Percentiles rank a stretch among this genome's conserved stretches.
phyloP scores from a whole-genome alignment of 2,113 vertebrate genomes.

The Ranitomeya variabilis region DNA sequence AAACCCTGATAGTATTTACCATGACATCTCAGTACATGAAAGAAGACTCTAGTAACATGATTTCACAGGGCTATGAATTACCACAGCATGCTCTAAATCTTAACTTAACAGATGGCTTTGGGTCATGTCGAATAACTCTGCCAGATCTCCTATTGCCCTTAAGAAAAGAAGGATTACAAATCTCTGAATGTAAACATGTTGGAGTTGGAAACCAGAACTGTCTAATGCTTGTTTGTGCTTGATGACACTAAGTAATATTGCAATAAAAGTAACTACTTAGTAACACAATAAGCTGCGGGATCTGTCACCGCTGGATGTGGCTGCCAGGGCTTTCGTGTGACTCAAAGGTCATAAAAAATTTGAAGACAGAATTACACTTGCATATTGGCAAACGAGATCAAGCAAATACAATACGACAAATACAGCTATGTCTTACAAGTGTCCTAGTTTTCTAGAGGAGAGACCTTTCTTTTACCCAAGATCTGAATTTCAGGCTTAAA shows the following conservation, averaged over 20 bases:
- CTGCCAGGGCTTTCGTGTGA: background rate
- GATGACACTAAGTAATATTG: conserved; percentile 48
- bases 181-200: conserved; percentile 43
- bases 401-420: background rate
- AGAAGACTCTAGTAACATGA: conserved; percentile 55
- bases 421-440: conserved; percentile 12
- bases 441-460: conserved; percentile 4
- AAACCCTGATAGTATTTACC: conserved; percentile 56
- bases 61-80: conserved; percentile 58
- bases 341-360: background rate
- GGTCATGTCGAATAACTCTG: conserved; percentile 54
- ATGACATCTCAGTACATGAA: conserved; percentile 58
- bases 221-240: conserved; percentile 54
- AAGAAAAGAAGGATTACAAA: conserved; percentile 56
- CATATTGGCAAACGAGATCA: background rate
- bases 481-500: background rate
- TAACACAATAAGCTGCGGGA: conserved; percentile 29
- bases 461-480: background rate
- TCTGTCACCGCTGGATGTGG: background rate
- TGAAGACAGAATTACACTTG: background rate
- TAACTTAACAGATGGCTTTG: conserved; percentile 58
- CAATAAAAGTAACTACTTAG: conserved; percentile 41
- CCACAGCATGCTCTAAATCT: conserved; percentile 56
- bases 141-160: conserved; percentile 56
- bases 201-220: conserved; percentile 51